Base-by-base conservation (phyloP, 2,797 vertebrate genomes). In the Euthynnus affinis region DNA sequence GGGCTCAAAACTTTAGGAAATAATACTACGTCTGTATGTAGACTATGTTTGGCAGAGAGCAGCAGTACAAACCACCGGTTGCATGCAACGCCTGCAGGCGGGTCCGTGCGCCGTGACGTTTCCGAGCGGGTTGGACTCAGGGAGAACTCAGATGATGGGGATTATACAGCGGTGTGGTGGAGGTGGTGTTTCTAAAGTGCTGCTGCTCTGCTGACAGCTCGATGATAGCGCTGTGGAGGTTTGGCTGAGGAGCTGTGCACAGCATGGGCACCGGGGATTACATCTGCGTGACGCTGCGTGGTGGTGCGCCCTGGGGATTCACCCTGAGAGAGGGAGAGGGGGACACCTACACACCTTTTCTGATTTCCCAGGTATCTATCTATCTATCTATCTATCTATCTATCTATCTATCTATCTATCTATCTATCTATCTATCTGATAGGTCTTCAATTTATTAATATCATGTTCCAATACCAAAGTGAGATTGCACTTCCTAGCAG, bases 241-340 rank as follows among this genome's bases (percentile, higher is more conserved):
- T 77, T 69, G 82, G 79, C 74, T 84, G 90, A 86, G 62, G 70
- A 91, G 86, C 75, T 74, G 88, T 13, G 81, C 72, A 76, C 87
- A 93, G 88, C 88, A 99, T 99, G 98, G 97, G 97, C 88, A 96
- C 96, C 0, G 97, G 97, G 94, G 97, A 99, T 92, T 98, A 96
- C 91, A 94, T 98, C 90, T 97, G 97, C 91, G 88, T 99, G 52
- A 97, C 97, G 61, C 95, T 99, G 95, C 96, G 93, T 2, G 98
- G 97, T 77, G 96, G 96, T 69, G 96, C 96, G 10, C 98, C 98
- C 69, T 99, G 98, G 98, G 98, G 98, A 55, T 99, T 99, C 95
- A 93, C 93, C 68, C 76, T 99, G 88, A 91, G 94, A 82, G 96
- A 97, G 86, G 97, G 95, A 92, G 95, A 95, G 48, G 89, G 85